Evolutionary conservation across 1,140 invertebrate species (phyloP).

Genomic region (Papilio polyxenes): DNA sequence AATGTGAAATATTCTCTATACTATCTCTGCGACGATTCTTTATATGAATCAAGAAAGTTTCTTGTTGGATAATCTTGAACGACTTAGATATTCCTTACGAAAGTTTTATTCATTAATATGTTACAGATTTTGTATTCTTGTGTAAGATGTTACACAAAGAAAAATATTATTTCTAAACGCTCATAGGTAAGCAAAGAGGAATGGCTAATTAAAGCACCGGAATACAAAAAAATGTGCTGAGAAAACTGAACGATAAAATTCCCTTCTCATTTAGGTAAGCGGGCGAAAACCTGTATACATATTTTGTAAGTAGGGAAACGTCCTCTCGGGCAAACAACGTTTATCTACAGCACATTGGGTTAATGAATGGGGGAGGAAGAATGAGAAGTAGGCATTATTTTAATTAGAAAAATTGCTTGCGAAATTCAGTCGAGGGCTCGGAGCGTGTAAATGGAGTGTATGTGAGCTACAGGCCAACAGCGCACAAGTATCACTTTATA

Average conservation of each 20-base stretch:
- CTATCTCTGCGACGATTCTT: conserved; percentile 33
- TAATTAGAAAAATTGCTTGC: conserved; percentile 78
- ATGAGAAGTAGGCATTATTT: conserved; percentile 78
- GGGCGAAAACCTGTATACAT: conserved; percentile 65
- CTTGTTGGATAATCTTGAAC: conserved; percentile 27
- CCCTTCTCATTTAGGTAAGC: conserved; percentile 69
- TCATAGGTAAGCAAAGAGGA: conserved; percentile 44
- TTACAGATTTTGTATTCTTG: neutral
- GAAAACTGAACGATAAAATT: conserved; percentile 66
- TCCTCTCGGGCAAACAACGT: conserved; percentile 72
- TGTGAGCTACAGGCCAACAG: conserved; percentile 34
- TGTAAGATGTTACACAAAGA: neutral
- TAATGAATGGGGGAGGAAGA: conserved; percentile 78
- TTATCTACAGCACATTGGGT: conserved; percentile 78
- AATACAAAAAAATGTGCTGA: conserved; percentile 57
- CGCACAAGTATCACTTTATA: conserved; percentile 30
- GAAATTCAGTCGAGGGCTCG: conserved; percentile 47
- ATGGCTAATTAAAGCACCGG: conserved; percentile 64
- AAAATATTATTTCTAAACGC: neutral
- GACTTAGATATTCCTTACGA: neutral
- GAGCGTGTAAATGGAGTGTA: conserved; percentile 42
- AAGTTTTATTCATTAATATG: neutral
- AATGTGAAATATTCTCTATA: conserved; percentile 63
- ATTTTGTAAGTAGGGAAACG: conserved; percentile 69
- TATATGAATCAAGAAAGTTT: conserved; percentile 45